phyloP scores from a whole-genome alignment of 2,113 vertebrate genomes.

The Panthera leo region DNA sequence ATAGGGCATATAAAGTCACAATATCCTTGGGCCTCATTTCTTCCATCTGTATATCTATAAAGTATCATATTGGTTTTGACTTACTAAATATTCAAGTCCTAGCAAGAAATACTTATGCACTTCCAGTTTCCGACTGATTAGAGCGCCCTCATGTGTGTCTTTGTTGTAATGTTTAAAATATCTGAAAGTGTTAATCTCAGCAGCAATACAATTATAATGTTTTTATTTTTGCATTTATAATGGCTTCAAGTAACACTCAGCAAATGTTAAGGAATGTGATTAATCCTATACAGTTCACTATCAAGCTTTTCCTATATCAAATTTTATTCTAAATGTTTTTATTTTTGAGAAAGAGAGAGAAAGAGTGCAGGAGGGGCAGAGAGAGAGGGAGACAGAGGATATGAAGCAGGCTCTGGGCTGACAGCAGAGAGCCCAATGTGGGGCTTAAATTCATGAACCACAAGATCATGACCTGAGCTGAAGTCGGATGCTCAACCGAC shows the following conservation, averaged over 20 bases:
- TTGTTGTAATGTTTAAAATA: conserved; percentile 51
- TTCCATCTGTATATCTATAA: not conserved
- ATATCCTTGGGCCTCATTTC: not conserved
- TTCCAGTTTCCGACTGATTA: conserved; percentile 29
- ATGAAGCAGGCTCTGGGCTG: too few relatives aligned
- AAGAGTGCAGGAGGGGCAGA: too few relatives aligned
- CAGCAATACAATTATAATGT: conserved; percentile 44
- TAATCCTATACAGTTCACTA: not conserved
- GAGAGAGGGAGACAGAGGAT: too few relatives aligned
- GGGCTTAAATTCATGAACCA: too few relatives aligned
- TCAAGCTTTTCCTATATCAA: conserved; percentile 5
- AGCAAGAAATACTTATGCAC: not conserved
- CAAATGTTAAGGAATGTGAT: not conserved
- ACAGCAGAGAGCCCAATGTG: too few relatives aligned
- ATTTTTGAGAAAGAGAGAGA: too few relatives aligned
- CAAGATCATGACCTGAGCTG: too few relatives aligned
- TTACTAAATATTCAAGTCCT: not conserved
- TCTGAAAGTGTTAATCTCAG: conserved; percentile 48
- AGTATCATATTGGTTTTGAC: not conserved
- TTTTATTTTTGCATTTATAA: conserved; percentile 11
- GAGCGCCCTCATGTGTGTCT: conserved; percentile 71
- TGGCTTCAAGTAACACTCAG: not conserved
- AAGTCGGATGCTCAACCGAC: too few relatives aligned
- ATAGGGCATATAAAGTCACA: not conserved
- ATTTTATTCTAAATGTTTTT: conserved; percentile 27